phyloP scores from a whole-genome alignment of 2,888 invertebrate genomes.

The Latrodectus hesperus region DNA sequence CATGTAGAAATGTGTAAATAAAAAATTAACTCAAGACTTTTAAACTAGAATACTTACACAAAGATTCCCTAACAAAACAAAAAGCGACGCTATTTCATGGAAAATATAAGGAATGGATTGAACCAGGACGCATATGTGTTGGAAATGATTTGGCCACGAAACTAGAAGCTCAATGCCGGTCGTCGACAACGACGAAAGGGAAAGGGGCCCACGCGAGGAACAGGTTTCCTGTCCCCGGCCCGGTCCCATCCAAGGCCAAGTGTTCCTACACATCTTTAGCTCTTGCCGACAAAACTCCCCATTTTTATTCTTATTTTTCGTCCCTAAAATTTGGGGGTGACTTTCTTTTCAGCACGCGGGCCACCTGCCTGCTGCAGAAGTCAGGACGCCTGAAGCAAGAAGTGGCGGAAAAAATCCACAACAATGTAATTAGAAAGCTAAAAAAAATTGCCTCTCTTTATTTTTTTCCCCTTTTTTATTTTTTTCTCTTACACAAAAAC shows the following conservation, averaged over 20 bases:
- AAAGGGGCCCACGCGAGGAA: slow-evolving; percentile 43
- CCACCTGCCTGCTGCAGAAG: background rate
- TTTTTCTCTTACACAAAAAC: background rate
- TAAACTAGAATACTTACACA: too few relatives aligned
- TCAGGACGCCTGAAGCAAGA: background rate
- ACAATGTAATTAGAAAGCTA: background rate
- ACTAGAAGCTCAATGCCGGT: background rate
- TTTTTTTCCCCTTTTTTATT: background rate
- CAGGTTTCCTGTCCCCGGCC: slow-evolving; percentile 27
- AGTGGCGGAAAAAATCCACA: background rate
- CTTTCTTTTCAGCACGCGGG: background rate
- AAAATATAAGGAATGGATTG: too few relatives aligned
- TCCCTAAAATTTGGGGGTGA: background rate
- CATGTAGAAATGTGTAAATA: too few relatives aligned
- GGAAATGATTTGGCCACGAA: background rate
- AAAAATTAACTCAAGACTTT: too few relatives aligned
- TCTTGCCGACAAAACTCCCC: background rate
- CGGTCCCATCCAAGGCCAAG: slow-evolving; percentile 18
- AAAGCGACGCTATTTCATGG: too few relatives aligned
- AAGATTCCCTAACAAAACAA: too few relatives aligned
- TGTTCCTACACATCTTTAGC: background rate
- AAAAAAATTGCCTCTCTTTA: background rate
- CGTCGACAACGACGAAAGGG: slow-evolving; percentile 1
- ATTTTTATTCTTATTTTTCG: background rate
- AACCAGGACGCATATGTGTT: too few relatives aligned